Conservation (phyloP, 2,888 invertebrate genomes). For the Ypsolopha scabrella region DNA sequence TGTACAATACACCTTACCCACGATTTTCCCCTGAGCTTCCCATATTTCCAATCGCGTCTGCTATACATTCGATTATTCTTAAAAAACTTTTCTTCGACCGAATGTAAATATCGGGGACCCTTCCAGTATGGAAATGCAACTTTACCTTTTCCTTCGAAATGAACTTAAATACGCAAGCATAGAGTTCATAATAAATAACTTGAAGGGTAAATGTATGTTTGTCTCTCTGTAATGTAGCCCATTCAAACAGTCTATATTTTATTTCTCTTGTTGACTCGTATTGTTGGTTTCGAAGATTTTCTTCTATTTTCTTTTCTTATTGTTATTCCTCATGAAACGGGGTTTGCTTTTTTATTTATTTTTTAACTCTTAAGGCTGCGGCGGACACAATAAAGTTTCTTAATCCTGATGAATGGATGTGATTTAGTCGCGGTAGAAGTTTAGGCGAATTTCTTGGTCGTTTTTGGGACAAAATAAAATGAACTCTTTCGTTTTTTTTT, state of each 20-base stretch:
- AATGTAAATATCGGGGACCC: conserved; percentile 2
- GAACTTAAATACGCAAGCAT: too few relatives aligned
- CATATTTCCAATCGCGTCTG: conserved; percentile 50
- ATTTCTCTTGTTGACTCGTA: conserved; percentile 57
- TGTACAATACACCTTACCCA: conserved; percentile 11
- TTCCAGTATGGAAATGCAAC: not conserved
- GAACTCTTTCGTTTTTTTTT: not conserved
- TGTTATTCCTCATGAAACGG: conserved; percentile 18
- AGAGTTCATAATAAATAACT: too few relatives aligned
- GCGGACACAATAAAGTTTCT: conserved; percentile 3
- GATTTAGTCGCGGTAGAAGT: conserved; percentile 3
- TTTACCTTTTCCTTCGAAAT: too few relatives aligned
- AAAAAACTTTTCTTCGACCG: conserved; percentile 3
- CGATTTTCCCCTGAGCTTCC: conserved; percentile 43
- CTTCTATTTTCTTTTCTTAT: too few relatives aligned
- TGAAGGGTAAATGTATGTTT: not conserved
- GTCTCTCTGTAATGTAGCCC: conserved; percentile 22
- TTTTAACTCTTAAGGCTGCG: not conserved
- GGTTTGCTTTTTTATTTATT: not conserved
- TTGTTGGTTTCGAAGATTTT: conserved; percentile 39
- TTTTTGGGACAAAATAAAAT: not conserved
- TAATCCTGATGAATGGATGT: conserved; percentile 4
- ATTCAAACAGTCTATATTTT: conserved; percentile 50
- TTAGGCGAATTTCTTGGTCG: not conserved
- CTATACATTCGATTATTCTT: conserved; percentile 9